phyloP scores from a whole-genome alignment of 2,888 invertebrate genomes.

The Ecliptopera silaceata region DNA sequence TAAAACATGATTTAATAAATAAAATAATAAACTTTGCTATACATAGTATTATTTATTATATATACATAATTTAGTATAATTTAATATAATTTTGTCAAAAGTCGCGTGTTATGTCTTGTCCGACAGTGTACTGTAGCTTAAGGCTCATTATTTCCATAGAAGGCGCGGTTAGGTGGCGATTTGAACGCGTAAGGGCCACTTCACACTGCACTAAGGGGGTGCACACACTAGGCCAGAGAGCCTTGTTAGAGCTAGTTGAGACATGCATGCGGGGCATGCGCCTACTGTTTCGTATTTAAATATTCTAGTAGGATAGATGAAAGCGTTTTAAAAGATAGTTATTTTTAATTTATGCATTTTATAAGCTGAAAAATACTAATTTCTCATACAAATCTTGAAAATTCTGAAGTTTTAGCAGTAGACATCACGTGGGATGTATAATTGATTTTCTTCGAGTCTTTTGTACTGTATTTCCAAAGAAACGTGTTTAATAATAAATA shows the following conservation, averaged over 20 bases:
- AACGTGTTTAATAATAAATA: no score
- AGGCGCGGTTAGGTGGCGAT: constrained; percentile 45
- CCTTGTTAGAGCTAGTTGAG: constrained; percentile 50
- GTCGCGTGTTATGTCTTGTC: constrained; percentile 15
- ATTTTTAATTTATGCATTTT: not conserved
- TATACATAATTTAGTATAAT: no score
- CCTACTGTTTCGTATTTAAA: constrained; percentile 17
- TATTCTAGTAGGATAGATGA: constrained; percentile 17
- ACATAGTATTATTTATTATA: no score
- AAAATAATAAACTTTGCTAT: no score
- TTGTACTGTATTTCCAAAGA: no score
- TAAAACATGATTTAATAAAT: no score
- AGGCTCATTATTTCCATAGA: constrained; percentile 40
- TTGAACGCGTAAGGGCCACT: constrained; percentile 47
- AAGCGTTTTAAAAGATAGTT: not conserved
- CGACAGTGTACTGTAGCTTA: constrained; percentile 27
- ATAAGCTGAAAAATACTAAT: no score
- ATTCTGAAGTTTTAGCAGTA: no score
- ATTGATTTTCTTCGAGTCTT: no score
- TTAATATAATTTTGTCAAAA: not conserved
- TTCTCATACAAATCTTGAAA: no score
- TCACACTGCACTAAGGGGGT: constrained; percentile 34
- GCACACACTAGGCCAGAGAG: constrained; percentile 37
- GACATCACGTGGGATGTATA: no score
- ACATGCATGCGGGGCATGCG: constrained; percentile 33